Conservation (phyloP, 2,797 vertebrate species). For the Hipposideros larvatus region DNA sequence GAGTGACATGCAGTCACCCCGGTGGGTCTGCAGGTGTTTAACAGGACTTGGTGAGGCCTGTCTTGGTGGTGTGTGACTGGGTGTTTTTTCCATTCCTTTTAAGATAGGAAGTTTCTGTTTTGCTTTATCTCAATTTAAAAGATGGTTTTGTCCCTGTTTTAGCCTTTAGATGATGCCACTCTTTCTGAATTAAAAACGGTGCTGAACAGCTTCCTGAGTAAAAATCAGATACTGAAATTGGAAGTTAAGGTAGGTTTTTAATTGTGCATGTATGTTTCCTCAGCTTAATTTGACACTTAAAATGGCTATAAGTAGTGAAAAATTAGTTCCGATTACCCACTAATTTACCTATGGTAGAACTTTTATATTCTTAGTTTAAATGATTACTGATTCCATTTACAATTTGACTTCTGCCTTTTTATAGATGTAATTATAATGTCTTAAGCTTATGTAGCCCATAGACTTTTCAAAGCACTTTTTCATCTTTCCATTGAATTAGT, state of each 20-base stretch:
- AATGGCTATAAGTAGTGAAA: neutral
- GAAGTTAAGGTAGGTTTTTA: constrained; percentile 93
- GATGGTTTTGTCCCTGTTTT: neutral
- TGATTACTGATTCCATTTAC: neutral
- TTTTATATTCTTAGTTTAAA: neutral
- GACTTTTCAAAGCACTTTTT: neutral
- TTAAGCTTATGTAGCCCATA: accelerated
- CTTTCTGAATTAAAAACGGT: constrained; percentile 93
- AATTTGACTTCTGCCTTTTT: neutral
- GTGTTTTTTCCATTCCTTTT: neutral
- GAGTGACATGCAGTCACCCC: accelerated
- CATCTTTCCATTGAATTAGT: neutral
- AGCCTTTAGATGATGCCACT: constrained; percentile 93
- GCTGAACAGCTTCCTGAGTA: constrained; percentile 94
- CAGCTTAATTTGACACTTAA: neutral
- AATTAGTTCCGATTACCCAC: neutral
- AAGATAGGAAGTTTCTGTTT: accelerated
- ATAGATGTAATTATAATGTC: neutral
- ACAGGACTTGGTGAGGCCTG: neutral
- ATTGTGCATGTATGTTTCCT: neutral
- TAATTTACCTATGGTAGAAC: neutral
- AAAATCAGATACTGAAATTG: constrained; percentile 94
- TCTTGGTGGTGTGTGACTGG: neutral
- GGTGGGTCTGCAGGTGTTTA: accelerated
- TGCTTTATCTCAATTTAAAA: neutral